A percentile compares a stretch with the other conserved stretches of the same genome.
Conservation (phyloP, 2,113 vertebrate species). For the Sigmodon hispidus region DNA sequence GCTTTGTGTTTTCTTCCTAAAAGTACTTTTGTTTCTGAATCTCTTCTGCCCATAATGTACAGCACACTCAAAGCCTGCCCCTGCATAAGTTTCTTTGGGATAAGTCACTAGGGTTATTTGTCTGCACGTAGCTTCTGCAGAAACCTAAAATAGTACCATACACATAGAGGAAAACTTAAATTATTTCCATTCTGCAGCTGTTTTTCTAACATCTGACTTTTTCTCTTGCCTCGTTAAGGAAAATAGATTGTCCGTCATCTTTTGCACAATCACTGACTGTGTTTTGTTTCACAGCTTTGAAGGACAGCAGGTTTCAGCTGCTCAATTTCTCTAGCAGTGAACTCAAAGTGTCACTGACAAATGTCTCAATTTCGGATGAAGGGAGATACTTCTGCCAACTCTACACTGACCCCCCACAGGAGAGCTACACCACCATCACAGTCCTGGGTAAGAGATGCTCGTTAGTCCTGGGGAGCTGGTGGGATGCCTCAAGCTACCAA, state of each 20-base stretch:
- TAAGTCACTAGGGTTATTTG: not conserved
- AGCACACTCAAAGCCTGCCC: not conserved
- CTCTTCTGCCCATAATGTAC: not conserved
- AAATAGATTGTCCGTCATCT: not conserved
- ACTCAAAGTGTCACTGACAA: slow-evolving; percentile 97
- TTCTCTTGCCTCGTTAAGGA: not conserved
- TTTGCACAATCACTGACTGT: not conserved
- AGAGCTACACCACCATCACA: slow-evolving; percentile 96
- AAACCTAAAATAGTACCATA: not conserved
- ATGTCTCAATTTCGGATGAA: slow-evolving; percentile 97
- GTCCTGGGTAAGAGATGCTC: slow-evolving; percentile 91
- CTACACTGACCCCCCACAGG: slow-evolving; percentile 98
- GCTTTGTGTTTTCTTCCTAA: not conserved
- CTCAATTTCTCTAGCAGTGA: slow-evolving; percentile 99
- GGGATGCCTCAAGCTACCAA: not conserved
- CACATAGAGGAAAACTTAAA: not conserved
- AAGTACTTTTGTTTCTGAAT: not conserved
- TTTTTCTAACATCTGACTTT: not conserved
- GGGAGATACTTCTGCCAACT: slow-evolving; percentile 99
- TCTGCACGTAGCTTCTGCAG: not conserved
- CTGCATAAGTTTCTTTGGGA: not conserved
- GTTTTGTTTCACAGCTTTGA: slow-evolving; percentile 91
- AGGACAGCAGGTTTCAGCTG: slow-evolving; percentile 99
- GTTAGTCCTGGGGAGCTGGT: accelerated
- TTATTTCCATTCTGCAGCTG: not conserved